phyloP scores from a whole-genome alignment of 2,888 invertebrate species.

The Cloeon dipterum region DNA sequence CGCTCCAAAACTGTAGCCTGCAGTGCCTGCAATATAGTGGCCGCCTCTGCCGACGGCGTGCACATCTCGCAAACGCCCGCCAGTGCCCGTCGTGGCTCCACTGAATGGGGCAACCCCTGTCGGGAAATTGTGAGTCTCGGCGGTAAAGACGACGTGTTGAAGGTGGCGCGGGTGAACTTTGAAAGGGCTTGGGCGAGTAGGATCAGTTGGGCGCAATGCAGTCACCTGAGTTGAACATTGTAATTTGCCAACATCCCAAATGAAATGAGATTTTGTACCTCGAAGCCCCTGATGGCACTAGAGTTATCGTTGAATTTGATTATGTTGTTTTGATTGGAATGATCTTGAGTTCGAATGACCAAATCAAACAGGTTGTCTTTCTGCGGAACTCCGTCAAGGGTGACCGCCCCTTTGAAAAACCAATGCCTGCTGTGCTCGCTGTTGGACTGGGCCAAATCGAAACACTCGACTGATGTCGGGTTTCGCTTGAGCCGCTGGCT shows the following conservation, averaged over 20 bases:
- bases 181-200: slow-evolving; percentile 38
- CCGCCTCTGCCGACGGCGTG: slow-evolving; percentile 90
- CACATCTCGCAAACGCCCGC: slow-evolving; percentile 84
- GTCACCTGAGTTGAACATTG: too few species aligned
- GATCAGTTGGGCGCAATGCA: slow-evolving; percentile 39
- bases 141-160: slow-evolving; percentile 87
- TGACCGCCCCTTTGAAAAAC: slow-evolving; percentile 87
- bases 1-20: slow-evolving; percentile 90
- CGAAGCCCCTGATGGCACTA: too few species aligned
- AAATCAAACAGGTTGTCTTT: slow-evolving; percentile 73
- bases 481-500: slow-evolving; percentile 59
- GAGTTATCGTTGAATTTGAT: slow-evolving; percentile 96
- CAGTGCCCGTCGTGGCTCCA: slow-evolving; percentile 94
- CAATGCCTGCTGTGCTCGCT: slow-evolving; percentile 97
- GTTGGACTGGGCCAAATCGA: slow-evolving; percentile 94
- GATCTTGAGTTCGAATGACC: slow-evolving; percentile 72
- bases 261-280: too few species aligned
- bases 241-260: too few species aligned
- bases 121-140: slow-evolving; percentile 97
- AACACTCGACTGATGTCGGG: slow-evolving; percentile 92
- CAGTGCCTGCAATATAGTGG: slow-evolving; percentile 83
- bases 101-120: slow-evolving; percentile 95
- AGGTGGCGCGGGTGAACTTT: slow-evolving; percentile 23
- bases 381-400: slow-evolving; percentile 56
- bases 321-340: slow-evolving; percentile 77